Evolutionary conservation across 2,888 invertebrate genomes (phyloP).

Genomic region (Pachymerium ferrugineum): DNA sequence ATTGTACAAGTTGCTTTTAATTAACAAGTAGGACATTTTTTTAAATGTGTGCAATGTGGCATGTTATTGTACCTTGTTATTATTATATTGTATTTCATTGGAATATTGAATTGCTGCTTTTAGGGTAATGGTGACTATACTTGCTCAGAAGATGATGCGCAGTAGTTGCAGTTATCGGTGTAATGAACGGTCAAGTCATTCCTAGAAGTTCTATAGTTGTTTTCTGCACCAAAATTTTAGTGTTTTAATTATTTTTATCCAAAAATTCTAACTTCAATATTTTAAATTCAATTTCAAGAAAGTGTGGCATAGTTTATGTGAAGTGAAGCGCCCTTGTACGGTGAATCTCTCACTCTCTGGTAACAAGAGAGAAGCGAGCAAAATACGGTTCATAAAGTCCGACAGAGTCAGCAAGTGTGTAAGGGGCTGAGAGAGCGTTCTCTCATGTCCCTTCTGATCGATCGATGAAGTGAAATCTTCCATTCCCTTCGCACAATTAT

Average conservation of each 20-base stretch:
- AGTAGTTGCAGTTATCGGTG: too few relatives aligned
- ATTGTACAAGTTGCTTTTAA: too few relatives aligned
- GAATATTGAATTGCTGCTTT: too few relatives aligned
- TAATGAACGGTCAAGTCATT: too few relatives aligned
- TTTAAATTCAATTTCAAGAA: neutral
- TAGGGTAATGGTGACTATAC: too few relatives aligned
- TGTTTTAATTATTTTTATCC: neutral
- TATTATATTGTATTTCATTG: too few relatives aligned
- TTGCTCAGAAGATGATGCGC: too few relatives aligned
- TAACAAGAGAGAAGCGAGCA: neutral
- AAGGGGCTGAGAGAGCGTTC: neutral
- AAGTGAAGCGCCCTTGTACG: neutral
- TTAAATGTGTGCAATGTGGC: too few relatives aligned
- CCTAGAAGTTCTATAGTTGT: too few relatives aligned
- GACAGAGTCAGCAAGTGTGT: constrained; percentile 12
- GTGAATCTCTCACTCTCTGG: neutral
- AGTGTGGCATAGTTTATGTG: neutral
- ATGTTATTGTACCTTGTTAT: too few relatives aligned
- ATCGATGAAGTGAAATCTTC: neutral
- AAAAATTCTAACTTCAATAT: neutral
- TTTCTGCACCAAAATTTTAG: too few relatives aligned
- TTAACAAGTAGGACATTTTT: too few relatives aligned
- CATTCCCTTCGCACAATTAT: neutral
- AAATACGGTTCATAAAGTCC: neutral
- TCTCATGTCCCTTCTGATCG: neutral